Evolutionary conservation across 2,888 invertebrate genomes (phyloP).

Genomic region (Crioceris asparagi): DNA sequence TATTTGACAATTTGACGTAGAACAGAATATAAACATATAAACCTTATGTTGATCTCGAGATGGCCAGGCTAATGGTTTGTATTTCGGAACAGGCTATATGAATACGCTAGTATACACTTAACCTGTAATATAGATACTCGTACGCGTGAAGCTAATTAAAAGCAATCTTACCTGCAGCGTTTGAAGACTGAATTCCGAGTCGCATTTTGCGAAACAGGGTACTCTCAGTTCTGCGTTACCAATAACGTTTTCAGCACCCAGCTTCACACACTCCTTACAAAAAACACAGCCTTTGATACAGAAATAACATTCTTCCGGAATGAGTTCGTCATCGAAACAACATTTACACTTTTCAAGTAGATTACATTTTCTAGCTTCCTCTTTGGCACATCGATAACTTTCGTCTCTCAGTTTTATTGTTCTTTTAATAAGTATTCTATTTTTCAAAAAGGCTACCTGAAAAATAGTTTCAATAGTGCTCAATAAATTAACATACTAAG

Average conservation of each 20-base stretch:
- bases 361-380: conserved; percentile 32
- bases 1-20: too few relatives aligned
- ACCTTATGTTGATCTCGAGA: too few relatives aligned
- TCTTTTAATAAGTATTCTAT: conserved; percentile 28
- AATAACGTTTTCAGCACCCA: conserved; percentile 35
- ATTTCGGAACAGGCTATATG: too few relatives aligned
- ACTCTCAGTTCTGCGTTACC: conserved; percentile 38
- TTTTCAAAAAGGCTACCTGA: conserved; percentile 29
- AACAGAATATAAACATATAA: too few relatives aligned
- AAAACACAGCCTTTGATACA: conserved; percentile 32
- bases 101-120: too few relatives aligned
- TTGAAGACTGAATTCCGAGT: conserved; percentile 34
- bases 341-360: conserved; percentile 40
- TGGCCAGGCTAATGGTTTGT: too few relatives aligned
- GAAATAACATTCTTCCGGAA: conserved; percentile 35
- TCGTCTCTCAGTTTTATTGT: conserved; percentile 27
- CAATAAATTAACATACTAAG: too few relatives aligned
- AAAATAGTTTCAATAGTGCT: too few relatives aligned
- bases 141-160: too few relatives aligned
- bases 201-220: conserved; percentile 40
- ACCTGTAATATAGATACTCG: too few relatives aligned
- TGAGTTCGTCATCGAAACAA: conserved; percentile 45
- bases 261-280: conserved; percentile 40
- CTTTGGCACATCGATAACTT: conserved; percentile 26
- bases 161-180: conserved; percentile 30